Evolutionary conservation across 2,888 invertebrate genomes (phyloP), one percentile per base, ranked within the genome.

Genomic region (Catonia carolina): DNA sequence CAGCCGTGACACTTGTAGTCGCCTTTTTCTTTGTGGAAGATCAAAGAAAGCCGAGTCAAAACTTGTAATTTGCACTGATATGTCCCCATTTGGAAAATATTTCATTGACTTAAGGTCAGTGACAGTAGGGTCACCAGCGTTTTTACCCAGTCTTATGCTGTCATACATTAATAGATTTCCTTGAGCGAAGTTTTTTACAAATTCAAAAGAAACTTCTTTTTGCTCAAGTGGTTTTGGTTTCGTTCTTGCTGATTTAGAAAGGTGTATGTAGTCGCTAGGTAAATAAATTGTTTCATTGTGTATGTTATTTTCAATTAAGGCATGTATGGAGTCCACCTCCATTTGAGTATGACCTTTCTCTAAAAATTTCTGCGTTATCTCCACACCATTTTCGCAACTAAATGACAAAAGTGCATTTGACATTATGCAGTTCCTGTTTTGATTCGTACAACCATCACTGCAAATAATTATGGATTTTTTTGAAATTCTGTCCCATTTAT

Each of bases 311-410:
- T 73, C 72, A 41, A 72, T 68, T 1, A 62, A 57, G 12, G 66
- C 63, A 60, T 73, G 39, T 5, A 39, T 39, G 4, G 39, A 39
- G 39, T 39, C 39, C 39, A 39, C 39, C 58, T 70, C 69, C 68
- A 70, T 69, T 61, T 70, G 69, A 1, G 70, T 67, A 58, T 70
- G 70, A n/a, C 69, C 70, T n/a, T 62, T 62, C 52, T 65, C 66
- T 15, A 70, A 62, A 61, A 61, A 69, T 56, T 69, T 70, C 54
- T 69, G 70, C 4, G 52, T 50, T 51, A 67, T 62, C 2, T 50
- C 56, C 14, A 63, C 57, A 4, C 60, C 56, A 10, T 62, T 42
- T 53, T 63, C 55, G 17, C 63, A 54, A 17, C 66, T 53, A 27
- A 67, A 62, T 12, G 63, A 50, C 22, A 68, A 56, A 23, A 70